Evolutionary conservation across 2,888 invertebrate genomes (phyloP), one percentile per base, ranked within the genome.

Genomic region (Nomada lathburiana): DNA sequence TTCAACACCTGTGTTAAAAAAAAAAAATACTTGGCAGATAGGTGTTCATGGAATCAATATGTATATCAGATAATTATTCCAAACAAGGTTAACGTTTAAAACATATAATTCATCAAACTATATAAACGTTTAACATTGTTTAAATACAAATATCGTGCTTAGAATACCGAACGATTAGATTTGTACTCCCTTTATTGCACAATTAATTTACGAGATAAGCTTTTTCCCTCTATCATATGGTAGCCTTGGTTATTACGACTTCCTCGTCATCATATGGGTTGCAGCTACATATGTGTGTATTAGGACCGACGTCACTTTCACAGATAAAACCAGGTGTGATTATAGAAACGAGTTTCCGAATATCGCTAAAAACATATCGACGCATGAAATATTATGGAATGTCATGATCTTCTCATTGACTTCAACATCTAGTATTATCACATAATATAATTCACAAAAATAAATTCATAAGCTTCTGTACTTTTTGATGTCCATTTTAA

Each of bases 211-310:
- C 44, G 18, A 13, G 26, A 42, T 70, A 53, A n/a, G 29, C 36
- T 57, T 57, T 73, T 42, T 53, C 53, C n/a, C 53, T 50, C 44
- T 20, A 42, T 52, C 44, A 23, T n/a, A 59, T n/a, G 47, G 42
- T 36, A 73, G 65, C 86, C 82, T 84, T 85, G 84, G 64, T 77
- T 76, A 71, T 85, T 85, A 76, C 57, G 76, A 83, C 87, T 89
- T 89, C 84, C 88, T 88, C 81, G 84, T 73, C 82, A 81, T 75
- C 64, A 47, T 82, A 77, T 77, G 64, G 75, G 67, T 52, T 52
- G 20, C 29, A 63, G 57, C 62, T 64, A 64, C 44, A 50, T 29
- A 29, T 16, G 13, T 47, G 13, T 47, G 47, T 20, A 64, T 70
- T 60, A 55, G 23, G 9, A 55, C 36, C 68, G 55, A 52, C 69